Evolutionary conservation across 2,113 vertebrate species (phyloP), one percentile per base, ranked within the genome.

Genomic region (Sapayoa aenigma): DNA sequence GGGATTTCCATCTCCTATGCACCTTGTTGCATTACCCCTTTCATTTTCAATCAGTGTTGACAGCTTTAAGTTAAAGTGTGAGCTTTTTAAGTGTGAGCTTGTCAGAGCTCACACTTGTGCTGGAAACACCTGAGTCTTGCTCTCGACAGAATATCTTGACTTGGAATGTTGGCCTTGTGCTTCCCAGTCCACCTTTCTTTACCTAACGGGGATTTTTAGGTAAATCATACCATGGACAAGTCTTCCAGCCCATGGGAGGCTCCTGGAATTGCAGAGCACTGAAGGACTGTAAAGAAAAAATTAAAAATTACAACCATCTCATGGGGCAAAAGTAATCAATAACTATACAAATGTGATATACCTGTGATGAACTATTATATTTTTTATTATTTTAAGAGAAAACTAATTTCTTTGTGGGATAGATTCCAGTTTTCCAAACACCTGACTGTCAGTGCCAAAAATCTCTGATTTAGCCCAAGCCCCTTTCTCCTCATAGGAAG

Each of bases 21-120:
- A 31, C 0, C 0, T 13, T 79, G 35, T 35, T 0, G 0, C 28
- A 25, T n/a, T 28, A 73, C 5, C 27, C 3, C 9, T 91, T 89
- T 62, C 4, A 22, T 77, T 91, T 95, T 76, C 2, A 2, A 28
- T 67, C 39, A 22, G 13, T 28, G 50, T 56, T 76, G 59, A 87
- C 67, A 87, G 44, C 8, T 84, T 82, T 79, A 60, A 50, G 31
- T 68, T 66, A 8, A 78, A n/a, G n/a, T n/a, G n/a, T n/a, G n/a
- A n/a, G n/a, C n/a, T n/a, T n/a, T n/a, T n/a, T n/a, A n/a, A n/a
- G n/a, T n/a, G n/a, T n/a, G n/a, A n/a, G n/a, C n/a, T 89, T 93
- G 94, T 80, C 46, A 41, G 58, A 76, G 49, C 6, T 65, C 37
- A 66, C 18, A 11, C 12, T 71, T 84, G 8, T 28, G 44, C 33